Percentiles rank a stretch among this genome's conserved stretches.
Evolutionary conservation across 2,113 vertebrate genomes (phyloP).

Genomic region (Naja naja): DNA sequence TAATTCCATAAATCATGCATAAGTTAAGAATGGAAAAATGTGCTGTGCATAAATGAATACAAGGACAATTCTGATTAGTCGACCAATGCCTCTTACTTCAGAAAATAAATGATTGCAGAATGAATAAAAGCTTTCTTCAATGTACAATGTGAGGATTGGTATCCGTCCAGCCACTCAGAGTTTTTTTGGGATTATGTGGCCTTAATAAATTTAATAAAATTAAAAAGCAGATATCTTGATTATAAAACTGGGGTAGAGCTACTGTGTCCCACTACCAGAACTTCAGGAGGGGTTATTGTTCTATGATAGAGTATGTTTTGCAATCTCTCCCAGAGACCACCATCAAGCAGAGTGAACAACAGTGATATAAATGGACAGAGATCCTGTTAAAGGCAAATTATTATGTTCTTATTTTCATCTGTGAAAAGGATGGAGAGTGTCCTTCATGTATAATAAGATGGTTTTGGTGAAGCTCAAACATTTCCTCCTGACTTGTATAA

Average conservation of each 20-base stretch:
- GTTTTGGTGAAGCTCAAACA: background rate
- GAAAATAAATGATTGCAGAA: background rate
- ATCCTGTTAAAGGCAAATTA: background rate
- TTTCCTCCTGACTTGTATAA: background rate
- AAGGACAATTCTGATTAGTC: background rate
- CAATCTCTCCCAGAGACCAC: background rate
- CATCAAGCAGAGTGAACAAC: background rate
- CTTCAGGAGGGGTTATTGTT: background rate
- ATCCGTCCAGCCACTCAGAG: background rate
- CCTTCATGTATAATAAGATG: background rate
- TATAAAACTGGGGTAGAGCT: background rate
- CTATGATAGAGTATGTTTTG: background rate
- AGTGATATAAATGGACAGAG: background rate
- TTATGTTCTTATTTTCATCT: background rate
- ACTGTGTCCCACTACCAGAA: background rate
- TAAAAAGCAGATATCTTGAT: background rate
- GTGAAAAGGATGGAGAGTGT: background rate
- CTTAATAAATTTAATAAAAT: background rate
- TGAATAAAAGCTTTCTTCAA: background rate
- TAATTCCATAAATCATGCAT: background rate
- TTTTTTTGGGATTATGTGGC: background rate
- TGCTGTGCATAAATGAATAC: background rate
- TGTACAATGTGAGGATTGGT: background rate
- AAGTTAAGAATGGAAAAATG: background rate
- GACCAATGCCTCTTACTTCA: background rate